Base-by-base conservation (phyloP, 2,113 vertebrate species). In the Uria aalge region DNA sequence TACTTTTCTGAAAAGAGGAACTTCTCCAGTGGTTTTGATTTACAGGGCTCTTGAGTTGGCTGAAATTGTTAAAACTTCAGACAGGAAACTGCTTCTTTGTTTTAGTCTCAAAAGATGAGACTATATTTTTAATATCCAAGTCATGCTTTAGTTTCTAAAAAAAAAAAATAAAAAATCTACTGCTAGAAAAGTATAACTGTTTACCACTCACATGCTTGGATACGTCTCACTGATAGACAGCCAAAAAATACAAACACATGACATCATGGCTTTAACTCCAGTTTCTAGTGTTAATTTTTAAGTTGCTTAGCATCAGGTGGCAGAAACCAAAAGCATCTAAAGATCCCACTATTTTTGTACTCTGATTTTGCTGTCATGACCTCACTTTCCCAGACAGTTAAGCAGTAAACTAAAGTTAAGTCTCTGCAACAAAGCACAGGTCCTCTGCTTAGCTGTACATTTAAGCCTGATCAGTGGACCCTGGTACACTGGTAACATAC, bases 21-120 rank as follows among this genome's bases (percentile, higher is more conserved):
- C 75, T 63, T 79, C 78, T 72, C 68, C 59, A 91, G 83, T 36
- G 76, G 69, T 73, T 96, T 90, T 92, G 73, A 84, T 96, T 95
- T 94, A 76, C 41, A 72, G 16, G 11, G 71, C 69, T 88, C 36
- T 80, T 3, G 5, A 94, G n/a, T 78, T 94, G 50, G 56, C 41
- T 73, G 30, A 80, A 76, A 53, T 27, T 29, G 36, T 92, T 93
- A 88, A 62, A 86, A 30, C 15, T 92, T 87, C 40, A 82, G 27
- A 24, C 56, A 94, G 77, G 86, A 95, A 95, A 83, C 8, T 62
- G 30, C 76, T 87, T 87, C 36, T 89, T 84, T 38, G 45, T 40
- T 79, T 88, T 52, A 38, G 45, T 41, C 77, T 92, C 85, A 88
- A 74, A 88, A 13, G 24, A 56, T 62, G 32, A 83, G 21, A 27